These are phyloP conservation scores for Ecdyonurus torrentis DNA, from an alignment of 2,888 invertebrate species.

Conservation along the genomic window DNA sequence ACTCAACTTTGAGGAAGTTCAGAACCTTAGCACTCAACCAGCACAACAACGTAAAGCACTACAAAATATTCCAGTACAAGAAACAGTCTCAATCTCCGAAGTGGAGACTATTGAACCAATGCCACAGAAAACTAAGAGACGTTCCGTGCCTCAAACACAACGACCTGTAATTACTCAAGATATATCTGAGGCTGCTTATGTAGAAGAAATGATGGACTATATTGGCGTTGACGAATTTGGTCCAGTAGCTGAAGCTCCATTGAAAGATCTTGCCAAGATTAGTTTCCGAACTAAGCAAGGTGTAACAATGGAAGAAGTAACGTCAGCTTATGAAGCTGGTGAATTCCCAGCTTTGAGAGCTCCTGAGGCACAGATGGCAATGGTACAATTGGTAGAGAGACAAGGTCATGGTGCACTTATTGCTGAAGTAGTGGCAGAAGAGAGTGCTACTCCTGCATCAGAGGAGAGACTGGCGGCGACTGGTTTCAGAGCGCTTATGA, in stretches of 20 bases:
- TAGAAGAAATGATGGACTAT: conserved; percentile 54
- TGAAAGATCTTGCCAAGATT: conserved; percentile 67
- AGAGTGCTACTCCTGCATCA: conserved; percentile 59
- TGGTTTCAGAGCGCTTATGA: conserved; percentile 71
- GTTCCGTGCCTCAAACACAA: conserved; percentile 6
- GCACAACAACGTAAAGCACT: conserved; percentile 20
- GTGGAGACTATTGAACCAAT: conserved; percentile 11
- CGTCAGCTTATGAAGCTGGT: conserved; percentile 58
- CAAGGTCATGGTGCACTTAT: conserved; percentile 67
- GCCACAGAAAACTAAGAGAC: conserved; percentile 10
- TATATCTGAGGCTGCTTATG: conserved; percentile 26
- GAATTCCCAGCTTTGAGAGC: conserved; percentile 62
- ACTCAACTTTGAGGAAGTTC: conserved; percentile 7
- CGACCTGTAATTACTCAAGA: conserved; percentile 12
- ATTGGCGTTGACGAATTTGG: conserved; percentile 65
- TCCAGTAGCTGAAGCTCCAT: conserved; percentile 50
- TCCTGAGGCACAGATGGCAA: conserved; percentile 67
- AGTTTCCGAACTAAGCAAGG: conserved; percentile 57
- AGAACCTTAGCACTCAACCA: conserved; percentile 30
- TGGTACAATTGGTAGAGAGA: conserved; percentile 69
- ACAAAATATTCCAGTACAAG: conserved; percentile 26
- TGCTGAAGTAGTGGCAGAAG: conserved; percentile 64
- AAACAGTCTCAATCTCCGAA: conserved; percentile 23
- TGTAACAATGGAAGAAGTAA: conserved; percentile 56
- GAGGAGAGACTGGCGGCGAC: conserved; percentile 46